Percentiles rank a stretch among this genome's conserved stretches.
Evolutionary conservation across 2,888 invertebrate species (phyloP).

Genomic region (Encarsia formosa): DNA sequence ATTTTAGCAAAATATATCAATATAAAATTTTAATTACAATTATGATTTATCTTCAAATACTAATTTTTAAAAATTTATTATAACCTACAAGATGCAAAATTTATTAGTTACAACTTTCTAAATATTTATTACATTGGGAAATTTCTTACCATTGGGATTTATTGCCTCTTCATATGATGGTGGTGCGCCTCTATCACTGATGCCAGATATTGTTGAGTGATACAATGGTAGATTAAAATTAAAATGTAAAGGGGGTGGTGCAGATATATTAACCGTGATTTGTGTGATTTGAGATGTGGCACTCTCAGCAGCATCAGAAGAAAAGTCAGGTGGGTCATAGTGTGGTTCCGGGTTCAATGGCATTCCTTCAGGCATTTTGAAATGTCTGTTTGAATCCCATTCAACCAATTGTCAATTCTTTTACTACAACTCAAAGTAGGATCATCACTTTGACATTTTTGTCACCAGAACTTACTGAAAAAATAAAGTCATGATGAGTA

Average conservation of each 20-base stretch:
- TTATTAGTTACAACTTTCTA: too few species aligned
- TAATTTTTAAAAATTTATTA: background rate
- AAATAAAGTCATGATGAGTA: too few species aligned
- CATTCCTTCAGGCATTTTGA: constrained; percentile 35
- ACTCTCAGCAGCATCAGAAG: constrained; percentile 31
- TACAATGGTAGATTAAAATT: constrained; percentile 39
- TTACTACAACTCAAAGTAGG: too few species aligned
- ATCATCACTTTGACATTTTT: too few species aligned
- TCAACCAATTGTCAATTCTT: background rate
- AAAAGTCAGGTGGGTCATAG: constrained; percentile 25
- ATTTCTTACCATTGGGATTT: constrained; percentile 58
- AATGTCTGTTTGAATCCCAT: constrained; percentile 27
- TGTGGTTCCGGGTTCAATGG: constrained; percentile 32
- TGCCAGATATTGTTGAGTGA: constrained; percentile 33
- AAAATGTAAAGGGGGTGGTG: constrained; percentile 43
- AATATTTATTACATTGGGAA: too few species aligned
- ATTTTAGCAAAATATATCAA: background rate
- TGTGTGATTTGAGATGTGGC: constrained; percentile 31
- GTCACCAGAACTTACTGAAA: too few species aligned
- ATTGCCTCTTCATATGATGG: constrained; percentile 62
- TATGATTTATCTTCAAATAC: background rate
- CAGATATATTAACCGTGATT: constrained; percentile 31
- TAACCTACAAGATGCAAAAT: background rate
- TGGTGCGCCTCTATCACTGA: constrained; percentile 53
- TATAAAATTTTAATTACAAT: constrained; percentile 1